These are phyloP conservation scores for Pongo pygmaeus DNA, from an alignment of 2,113 vertebrate genomes.

Conservation along the genomic window DNA sequence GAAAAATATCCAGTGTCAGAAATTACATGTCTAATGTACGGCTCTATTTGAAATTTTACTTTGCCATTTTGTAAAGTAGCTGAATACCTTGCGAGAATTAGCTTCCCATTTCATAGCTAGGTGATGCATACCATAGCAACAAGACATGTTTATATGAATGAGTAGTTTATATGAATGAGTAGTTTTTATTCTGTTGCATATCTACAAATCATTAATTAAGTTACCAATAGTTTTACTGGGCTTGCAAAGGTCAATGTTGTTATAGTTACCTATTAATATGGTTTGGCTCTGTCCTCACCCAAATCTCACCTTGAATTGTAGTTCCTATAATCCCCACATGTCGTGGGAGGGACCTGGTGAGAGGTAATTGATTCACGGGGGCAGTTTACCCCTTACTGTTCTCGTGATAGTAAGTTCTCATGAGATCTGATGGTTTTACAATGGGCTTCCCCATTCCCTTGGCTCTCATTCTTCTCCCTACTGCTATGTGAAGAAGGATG, in stretches of 20 bases:
- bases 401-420: too few relatives aligned
- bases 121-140: background rate
- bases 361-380: too few relatives aligned
- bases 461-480: too few relatives aligned
- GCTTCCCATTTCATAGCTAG: background rate
- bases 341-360: too few relatives aligned
- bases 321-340: too few relatives aligned
- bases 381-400: too few relatives aligned
- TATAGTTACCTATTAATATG: background rate
- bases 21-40: slow-evolving; percentile 3
- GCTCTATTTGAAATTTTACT: background rate
- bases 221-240: background rate
- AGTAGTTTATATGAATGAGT: background rate
- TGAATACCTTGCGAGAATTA: background rate
- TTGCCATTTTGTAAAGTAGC: slow-evolving; percentile 11
- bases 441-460: too few relatives aligned
- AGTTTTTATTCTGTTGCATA: background rate
- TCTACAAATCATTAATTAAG: background rate
- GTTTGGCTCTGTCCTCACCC: too few relatives aligned
- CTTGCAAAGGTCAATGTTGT: background rate
- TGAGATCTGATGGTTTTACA: too few relatives aligned
- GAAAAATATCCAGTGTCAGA: background rate
- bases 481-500: too few relatives aligned
- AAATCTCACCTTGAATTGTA: too few relatives aligned
- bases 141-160: background rate